These are phyloP conservation scores for Patella caerulea DNA, from an alignment of 2,888 invertebrate genomes.

Conservation along the genomic window DNA sequence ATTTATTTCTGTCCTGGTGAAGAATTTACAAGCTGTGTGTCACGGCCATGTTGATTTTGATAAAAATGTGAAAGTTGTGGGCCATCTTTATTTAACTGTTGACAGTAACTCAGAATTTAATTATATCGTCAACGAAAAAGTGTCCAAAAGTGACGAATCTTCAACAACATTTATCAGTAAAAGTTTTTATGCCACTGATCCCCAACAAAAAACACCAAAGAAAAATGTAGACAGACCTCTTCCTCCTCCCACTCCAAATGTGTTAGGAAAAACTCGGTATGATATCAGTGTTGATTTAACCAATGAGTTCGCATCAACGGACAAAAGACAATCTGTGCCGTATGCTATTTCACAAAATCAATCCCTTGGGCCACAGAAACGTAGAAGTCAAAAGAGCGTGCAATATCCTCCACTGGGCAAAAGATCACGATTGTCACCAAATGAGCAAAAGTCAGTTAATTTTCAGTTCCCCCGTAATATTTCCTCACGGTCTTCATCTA, in stretches of 20 bases:
- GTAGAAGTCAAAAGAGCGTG: too few relatives aligned
- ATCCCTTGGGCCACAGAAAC: too few relatives aligned
- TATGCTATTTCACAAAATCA: too few relatives aligned
- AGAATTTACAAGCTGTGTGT: slow-evolving; percentile 4
- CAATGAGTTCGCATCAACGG: too few relatives aligned
- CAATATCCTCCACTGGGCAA: too few relatives aligned
- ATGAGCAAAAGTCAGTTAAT: too few relatives aligned
- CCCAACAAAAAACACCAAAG: slow-evolving; percentile 8
- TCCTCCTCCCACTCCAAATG: not conserved
- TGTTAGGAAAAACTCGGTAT: not conserved
- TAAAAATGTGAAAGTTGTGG: slow-evolving; percentile 10
- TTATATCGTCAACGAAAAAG: not conserved
- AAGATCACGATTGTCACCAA: too few relatives aligned
- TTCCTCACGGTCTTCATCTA: too few relatives aligned
- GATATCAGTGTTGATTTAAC: not conserved
- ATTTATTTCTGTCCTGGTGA: not conserved
- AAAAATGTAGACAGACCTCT: not conserved
- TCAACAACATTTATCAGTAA: slow-evolving; percentile 9
- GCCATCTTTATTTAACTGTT: not conserved
- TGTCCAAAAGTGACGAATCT: slow-evolving; percentile 8
- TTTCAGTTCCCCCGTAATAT: too few relatives aligned
- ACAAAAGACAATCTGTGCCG: too few relatives aligned
- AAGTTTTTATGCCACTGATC: slow-evolving; percentile 8
- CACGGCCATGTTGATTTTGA: not conserved
- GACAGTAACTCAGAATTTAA: slow-evolving; percentile 4